These are phyloP conservation scores for Coccyzus lansbergi DNA, from an alignment of 2,797 vertebrate species.

Conservation along the genomic window DNA sequence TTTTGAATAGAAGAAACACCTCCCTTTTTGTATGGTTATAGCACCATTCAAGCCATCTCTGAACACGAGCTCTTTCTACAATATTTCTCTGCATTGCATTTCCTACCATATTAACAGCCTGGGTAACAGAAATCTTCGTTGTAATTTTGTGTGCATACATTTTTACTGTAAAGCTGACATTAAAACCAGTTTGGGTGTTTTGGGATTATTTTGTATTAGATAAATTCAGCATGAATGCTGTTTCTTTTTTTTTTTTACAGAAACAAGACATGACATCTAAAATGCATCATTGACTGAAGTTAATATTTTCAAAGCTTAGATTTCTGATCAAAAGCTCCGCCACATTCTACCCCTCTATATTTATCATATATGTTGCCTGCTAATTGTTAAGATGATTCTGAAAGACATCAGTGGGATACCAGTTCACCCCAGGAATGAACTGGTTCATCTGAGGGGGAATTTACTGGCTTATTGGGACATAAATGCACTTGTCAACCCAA, in stretches of 20 bases:
- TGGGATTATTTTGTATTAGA: neutral
- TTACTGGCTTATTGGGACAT: neutral
- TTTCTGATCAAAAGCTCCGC: no score
- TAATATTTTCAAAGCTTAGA: neutral
- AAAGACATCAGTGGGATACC: neutral
- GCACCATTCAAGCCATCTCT: neutral
- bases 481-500: neutral
- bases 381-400: neutral
- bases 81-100: neutral
- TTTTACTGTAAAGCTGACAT: neutral
- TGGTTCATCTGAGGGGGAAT: neutral
- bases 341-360: neutral
- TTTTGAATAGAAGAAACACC: slow-evolving; percentile 54
- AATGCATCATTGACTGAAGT: neutral
- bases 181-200: neutral
- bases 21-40: slow-evolving; percentile 20
- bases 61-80: neutral
- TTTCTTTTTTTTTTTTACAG: neutral
- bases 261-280: neutral
- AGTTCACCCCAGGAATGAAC: neutral
- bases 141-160: neutral
- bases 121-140: neutral
- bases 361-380: neutral
- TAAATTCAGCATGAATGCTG: neutral
- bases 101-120: neutral